Evolutionary conservation across 1,140 invertebrate species (phyloP).

Genomic region (Cyphomyrmex costatus): DNA sequence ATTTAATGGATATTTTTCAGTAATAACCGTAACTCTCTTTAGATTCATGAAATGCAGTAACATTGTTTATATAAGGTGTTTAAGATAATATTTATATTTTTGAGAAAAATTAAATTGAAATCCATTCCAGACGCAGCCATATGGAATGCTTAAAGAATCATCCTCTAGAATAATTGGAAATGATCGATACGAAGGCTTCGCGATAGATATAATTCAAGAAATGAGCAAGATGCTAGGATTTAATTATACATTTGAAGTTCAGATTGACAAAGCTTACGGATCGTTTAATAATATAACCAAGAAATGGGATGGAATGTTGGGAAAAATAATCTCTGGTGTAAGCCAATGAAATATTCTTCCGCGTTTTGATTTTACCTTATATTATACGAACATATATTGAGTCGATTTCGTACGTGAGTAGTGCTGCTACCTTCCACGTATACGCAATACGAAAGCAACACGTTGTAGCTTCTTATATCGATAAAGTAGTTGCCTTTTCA

Average conservation of each 20-base stretch:
- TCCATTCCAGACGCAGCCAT: constrained; percentile 91
- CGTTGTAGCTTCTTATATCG: constrained; percentile 49
- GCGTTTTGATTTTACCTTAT: neutral
- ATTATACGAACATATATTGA: neutral
- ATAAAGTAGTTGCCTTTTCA: constrained; percentile 64
- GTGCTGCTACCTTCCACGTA: constrained; percentile 73
- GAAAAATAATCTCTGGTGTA: constrained; percentile 91
- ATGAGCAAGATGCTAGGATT: constrained; percentile 91
- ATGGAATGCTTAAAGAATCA: constrained; percentile 93
- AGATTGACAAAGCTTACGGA: constrained; percentile 93
- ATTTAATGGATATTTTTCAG: too few species aligned
- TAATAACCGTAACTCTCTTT: too few species aligned
- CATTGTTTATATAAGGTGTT: too few species aligned
- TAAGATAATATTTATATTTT: neutral
- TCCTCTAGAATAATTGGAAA: constrained; percentile 90
- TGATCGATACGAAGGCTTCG: constrained; percentile 93
- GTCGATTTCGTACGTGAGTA: constrained; percentile 31
- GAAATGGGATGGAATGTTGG: constrained; percentile 95
- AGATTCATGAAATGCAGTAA: too few species aligned
- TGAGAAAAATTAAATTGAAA: neutral
- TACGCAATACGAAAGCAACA: constrained; percentile 21
- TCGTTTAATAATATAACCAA: constrained; percentile 88
- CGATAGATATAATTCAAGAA: constrained; percentile 92
- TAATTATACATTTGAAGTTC: constrained; percentile 93
- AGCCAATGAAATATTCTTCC: constrained; percentile 67